Conservation (phyloP, 2,888 invertebrate genomes). For the Scaptomyza polygonia region DNA sequence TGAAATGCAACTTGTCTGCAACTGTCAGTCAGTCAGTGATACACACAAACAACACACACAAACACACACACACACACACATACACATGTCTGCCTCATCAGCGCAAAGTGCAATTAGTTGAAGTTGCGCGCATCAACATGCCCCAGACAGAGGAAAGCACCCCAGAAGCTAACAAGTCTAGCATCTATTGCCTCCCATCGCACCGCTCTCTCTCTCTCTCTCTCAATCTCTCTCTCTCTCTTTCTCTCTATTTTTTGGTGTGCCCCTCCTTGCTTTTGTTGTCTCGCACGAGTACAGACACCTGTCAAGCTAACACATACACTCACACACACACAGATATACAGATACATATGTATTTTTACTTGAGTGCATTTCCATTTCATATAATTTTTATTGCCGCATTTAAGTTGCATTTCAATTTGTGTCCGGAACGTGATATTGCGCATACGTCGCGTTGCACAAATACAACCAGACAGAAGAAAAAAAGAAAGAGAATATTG, state of each 20-base stretch:
- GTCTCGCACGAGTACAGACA: constrained; percentile 58
- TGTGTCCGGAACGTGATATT: constrained; percentile 58
- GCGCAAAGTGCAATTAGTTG: constrained; percentile 80
- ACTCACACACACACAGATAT: constrained; percentile 11
- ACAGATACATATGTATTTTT: constrained; percentile 35
- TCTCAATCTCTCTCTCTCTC: background rate
- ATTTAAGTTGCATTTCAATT: constrained; percentile 78
- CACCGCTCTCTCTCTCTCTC: constrained; percentile 1
- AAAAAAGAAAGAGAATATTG: constrained; percentile 7
- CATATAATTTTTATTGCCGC: constrained; percentile 68
- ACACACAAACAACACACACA: constrained; percentile 36
- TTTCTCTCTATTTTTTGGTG: background rate
- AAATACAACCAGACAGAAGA: constrained; percentile 6
- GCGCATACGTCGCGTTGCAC: constrained; percentile 56
- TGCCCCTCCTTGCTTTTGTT: constrained; percentile 26
- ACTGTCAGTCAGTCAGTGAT: constrained; percentile 71
- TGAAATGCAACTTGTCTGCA: constrained; percentile 79
- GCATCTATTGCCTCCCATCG: constrained; percentile 14
- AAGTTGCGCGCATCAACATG: constrained; percentile 75
- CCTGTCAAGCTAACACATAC: constrained; percentile 54
- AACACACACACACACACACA: constrained; percentile 10
- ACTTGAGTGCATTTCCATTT: constrained; percentile 68
- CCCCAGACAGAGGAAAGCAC: constrained; percentile 58
- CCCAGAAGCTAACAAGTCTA: constrained; percentile 75
- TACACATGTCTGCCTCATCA: constrained; percentile 66